Base-by-base conservation (phyloP, 2,113 vertebrate species). In the Cephalopholis sonnerati region DNA sequence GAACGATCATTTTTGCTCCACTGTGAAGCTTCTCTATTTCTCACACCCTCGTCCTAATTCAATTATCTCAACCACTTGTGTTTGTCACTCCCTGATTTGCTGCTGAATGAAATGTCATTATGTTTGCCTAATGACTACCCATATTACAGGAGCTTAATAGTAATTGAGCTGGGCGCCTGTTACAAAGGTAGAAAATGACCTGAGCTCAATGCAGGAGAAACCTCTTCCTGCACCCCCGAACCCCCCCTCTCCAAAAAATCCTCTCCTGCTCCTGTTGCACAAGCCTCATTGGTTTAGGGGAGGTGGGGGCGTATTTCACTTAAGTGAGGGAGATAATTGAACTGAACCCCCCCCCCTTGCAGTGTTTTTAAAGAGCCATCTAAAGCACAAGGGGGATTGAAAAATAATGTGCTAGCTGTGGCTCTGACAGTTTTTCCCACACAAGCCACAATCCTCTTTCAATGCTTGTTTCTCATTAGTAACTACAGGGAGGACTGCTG, bases 91-190 rank as follows among this genome's bases (percentile, higher is more conserved):
- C 77, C 79, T 75, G 86, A 86, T 88, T 87, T 85, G 74, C 84
- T 41, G 87, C 88, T 87, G 89, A 91, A 91, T 91, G 82, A 92
- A 89, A 77, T 84, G 77, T 89, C 90, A 93, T 95, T 95, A 92
- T 94, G 86, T 88, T 89, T 87, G 36, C 77, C 87, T 94, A 93
- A 94, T 93, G 91, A 91, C 87, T 65, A 82, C 67, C 79, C 85
- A 86, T 87, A 93, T 88, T 92, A 90, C 54, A 66, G 58, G 20
- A 72, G 82, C 86, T 77, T 88, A 77, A 86, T 74, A 86, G 88
- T 85, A 87, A 91, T 88, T 90, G 91, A 88, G 81, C 78, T 10
- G 84, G 78, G 81, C 84, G 87, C 64, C 27, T 85, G 87, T 88
- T 87, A 83, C 88, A 92, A 92, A 89, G 85, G 85, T 86, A 86